Conservation (phyloP, 2,888 invertebrate species). For the Machimus rusticus region DNA sequence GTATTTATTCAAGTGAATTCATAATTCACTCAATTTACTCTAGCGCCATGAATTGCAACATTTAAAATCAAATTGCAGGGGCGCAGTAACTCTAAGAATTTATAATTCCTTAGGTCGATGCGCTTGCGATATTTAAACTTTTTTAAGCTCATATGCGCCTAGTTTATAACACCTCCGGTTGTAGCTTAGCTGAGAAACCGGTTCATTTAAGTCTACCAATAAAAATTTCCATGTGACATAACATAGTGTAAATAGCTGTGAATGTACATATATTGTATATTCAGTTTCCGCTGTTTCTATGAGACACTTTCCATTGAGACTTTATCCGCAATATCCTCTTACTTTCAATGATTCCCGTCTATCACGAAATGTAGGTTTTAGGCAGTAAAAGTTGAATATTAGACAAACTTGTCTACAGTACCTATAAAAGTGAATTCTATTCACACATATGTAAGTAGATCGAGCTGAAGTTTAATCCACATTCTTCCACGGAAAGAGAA, state of each 20-base stretch:
- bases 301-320: background rate
- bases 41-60: background rate
- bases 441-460: background rate
- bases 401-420: background rate
- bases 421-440: background rate
- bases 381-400: background rate
- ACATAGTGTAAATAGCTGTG: background rate
- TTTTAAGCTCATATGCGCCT: background rate
- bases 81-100: background rate
- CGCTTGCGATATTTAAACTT: background rate
- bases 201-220: background rate
- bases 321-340: background rate
- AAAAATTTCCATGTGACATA: background rate
- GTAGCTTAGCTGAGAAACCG: background rate
- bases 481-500: constrained; percentile 6
- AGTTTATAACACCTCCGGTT: background rate
- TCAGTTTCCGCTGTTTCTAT: background rate
- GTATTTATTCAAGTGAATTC: background rate
- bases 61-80: background rate
- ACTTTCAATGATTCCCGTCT: background rate
- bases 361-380: background rate
- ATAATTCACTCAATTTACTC: background rate
- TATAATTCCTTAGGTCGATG: background rate
- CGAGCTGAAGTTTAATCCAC: background rate
- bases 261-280: background rate